phyloP scores from a whole-genome alignment of 2,797 vertebrate genomes.

The Phoxinus dragarum region DNA sequence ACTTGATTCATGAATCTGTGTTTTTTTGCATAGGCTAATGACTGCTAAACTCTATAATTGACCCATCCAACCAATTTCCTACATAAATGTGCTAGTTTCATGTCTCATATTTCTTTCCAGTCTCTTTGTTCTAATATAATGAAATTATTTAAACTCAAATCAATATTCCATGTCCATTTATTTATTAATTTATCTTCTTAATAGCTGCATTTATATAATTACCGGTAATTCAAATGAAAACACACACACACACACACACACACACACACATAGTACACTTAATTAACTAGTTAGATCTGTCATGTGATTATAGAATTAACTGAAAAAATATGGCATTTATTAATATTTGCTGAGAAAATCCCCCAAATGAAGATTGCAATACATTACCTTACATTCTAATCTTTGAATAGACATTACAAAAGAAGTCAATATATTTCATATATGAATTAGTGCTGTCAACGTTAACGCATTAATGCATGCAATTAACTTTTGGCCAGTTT shows the following conservation, averaged over 20 bases:
- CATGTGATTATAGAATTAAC: neutral
- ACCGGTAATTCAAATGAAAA: neutral
- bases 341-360: neutral
- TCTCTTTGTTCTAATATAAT: neutral
- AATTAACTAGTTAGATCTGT: neutral
- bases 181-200: neutral
- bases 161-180: neutral
- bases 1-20: neutral
- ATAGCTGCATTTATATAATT: neutral
- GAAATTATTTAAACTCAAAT: constrained; percentile 10
- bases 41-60: neutral
- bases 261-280: neutral
- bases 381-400: neutral
- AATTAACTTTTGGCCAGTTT: too few relatives aligned
- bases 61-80: neutral
- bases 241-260: neutral
- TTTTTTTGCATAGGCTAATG: neutral
- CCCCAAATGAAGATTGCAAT: neutral
- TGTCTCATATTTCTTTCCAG: neutral
- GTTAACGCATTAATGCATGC: too few relatives aligned
- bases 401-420: neutral
- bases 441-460: too few relatives aligned
- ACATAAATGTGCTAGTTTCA: neutral
- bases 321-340: neutral
- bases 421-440: neutral